These are phyloP conservation scores for Phacellophora camtschatica DNA, from an alignment of 30 jellyfish, hydroid and myxozoan genomes.

Conservation along the genomic window DNA sequence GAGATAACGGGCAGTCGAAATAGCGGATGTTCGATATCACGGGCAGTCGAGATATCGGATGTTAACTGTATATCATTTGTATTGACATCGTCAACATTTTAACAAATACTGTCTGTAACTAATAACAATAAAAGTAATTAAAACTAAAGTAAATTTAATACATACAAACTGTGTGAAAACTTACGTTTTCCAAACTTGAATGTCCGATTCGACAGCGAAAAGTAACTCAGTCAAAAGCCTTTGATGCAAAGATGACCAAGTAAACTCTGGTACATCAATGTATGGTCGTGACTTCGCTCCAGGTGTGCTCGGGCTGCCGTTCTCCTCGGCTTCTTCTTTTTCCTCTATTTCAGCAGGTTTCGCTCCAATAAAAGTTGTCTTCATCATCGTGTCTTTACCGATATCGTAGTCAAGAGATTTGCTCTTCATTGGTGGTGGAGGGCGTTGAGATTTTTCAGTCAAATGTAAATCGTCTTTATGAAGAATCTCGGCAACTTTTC, in stretches of 20 bases:
- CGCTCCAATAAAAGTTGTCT: constrained; percentile 42
- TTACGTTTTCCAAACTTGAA: constrained; percentile 98
- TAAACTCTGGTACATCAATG: constrained; percentile 91
- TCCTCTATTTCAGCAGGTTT: constrained; percentile 6
- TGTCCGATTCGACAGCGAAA: constrained; percentile 86
- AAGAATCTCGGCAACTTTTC: too few species aligned
- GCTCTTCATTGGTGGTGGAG: constrained; percentile 34
- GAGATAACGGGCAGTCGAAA: too few species aligned
- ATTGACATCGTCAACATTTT: too few species aligned
- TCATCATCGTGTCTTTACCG: constrained; percentile 26
- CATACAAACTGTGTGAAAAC: too few species aligned
- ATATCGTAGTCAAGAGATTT: constrained; percentile 40
- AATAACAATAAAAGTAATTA: too few species aligned
- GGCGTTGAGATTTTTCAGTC: too few species aligned
- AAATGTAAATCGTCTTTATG: too few species aligned
- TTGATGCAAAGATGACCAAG: constrained; percentile 92
- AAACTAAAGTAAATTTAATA: too few species aligned
- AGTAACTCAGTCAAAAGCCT: constrained; percentile 85
- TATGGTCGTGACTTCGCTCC: constrained; percentile 77
- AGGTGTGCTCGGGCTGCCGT: constrained; percentile 44
- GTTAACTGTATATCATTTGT: too few species aligned
- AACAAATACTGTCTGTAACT: too few species aligned
- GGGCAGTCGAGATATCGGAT: too few species aligned
- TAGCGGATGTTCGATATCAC: too few species aligned
- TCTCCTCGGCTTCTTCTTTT: background rate